Percentiles rank a stretch among this genome's conserved stretches.
phyloP scores from a whole-genome alignment of 2,797 vertebrate species.

The Varecia variegata region DNA sequence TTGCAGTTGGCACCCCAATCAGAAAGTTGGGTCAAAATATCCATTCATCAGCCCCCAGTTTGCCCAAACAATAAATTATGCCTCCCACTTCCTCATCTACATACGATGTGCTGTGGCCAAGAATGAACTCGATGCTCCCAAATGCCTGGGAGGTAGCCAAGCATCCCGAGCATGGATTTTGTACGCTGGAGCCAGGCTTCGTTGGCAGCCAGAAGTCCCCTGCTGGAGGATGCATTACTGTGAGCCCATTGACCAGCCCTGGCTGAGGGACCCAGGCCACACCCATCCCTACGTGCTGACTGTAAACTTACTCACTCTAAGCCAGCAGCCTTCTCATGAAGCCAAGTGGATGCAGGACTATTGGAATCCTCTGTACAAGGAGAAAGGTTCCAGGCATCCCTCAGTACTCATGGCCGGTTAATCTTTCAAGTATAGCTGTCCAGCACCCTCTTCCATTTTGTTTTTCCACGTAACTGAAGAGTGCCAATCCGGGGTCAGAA shows the following conservation, averaged over 20 bases:
- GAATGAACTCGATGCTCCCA: slow-evolving; percentile 24
- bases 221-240: neutral
- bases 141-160: slow-evolving; percentile 19
- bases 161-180: neutral
- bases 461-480: neutral
- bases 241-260: neutral
- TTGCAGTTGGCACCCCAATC: neutral
- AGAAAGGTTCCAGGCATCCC: neutral
- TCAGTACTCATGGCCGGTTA: neutral
- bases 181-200: neutral
- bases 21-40: neutral
- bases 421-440: neutral
- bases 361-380: neutral
- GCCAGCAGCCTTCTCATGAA: neutral
- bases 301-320: neutral
- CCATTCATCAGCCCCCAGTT: neutral
- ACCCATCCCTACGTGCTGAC: neutral
- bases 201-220: neutral
- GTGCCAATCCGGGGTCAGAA: neutral
- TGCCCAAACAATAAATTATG: slow-evolving; percentile 10
- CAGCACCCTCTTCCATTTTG: neutral
- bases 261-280: neutral
- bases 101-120: slow-evolving; percentile 7
- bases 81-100: neutral
- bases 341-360: neutral